Evolutionary conservation across 1,140 invertebrate genomes (phyloP).

Genomic region (Leptopilina clavipes): DNA sequence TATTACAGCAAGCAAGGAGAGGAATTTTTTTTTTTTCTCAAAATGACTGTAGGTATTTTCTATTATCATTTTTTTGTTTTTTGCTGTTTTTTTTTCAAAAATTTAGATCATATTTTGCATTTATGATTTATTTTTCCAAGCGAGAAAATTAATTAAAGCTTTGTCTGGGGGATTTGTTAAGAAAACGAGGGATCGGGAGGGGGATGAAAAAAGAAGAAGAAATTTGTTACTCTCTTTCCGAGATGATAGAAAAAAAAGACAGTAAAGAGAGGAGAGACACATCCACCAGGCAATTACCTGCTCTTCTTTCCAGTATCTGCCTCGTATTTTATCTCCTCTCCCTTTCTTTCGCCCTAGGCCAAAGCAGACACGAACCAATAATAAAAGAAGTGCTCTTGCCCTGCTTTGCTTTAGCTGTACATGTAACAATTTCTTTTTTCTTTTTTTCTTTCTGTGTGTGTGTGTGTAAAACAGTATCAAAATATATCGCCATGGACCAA

Average conservation of each 20-base stretch:
- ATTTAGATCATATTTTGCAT: no score
- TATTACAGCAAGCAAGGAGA: no score
- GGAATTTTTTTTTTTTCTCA: no score
- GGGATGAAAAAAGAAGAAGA: neutral
- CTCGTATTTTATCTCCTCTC: slow-evolving; percentile 9
- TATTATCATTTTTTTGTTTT: no score
- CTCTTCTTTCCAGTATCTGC: slow-evolving; percentile 16
- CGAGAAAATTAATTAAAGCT: neutral
- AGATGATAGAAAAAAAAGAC: neutral
- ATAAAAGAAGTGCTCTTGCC: slow-evolving; percentile 18
- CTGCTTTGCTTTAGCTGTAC: neutral
- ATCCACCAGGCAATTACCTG: slow-evolving; percentile 29
- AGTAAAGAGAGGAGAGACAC: neutral
- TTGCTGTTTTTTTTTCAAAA: no score
- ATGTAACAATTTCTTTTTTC: neutral
- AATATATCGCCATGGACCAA: no score
- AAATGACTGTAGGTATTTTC: no score
- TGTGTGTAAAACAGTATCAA: no score
- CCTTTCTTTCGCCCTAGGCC: neutral
- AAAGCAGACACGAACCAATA: slow-evolving; percentile 25
- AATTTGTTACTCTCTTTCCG: neutral
- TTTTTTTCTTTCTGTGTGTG: no score
- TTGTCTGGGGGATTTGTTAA: neutral
- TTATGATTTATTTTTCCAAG: neutral
- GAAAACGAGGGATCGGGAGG: neutral